A percentile compares a stretch with the other conserved stretches of the same genome.
phyloP scores from a whole-genome alignment of 2,888 invertebrate genomes.

The Minunthozetes semirufus region DNA sequence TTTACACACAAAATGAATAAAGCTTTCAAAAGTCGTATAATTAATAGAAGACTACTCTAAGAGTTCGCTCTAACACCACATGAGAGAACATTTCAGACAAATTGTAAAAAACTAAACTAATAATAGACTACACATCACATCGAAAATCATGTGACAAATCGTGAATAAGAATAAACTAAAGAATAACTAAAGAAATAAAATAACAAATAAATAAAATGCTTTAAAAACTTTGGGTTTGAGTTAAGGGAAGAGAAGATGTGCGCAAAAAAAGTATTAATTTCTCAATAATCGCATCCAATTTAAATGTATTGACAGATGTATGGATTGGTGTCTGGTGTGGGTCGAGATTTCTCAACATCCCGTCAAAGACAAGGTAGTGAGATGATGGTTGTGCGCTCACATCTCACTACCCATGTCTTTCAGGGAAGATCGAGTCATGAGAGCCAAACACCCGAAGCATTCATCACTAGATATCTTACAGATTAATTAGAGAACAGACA shows the following conservation, averaged over 20 bases:
- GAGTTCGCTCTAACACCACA: neutral
- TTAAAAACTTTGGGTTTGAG: neutral
- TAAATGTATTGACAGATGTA: neutral
- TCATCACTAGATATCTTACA: neutral
- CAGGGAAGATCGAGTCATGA: constrained; percentile 52
- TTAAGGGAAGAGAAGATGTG: neutral
- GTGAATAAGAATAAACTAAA: neutral
- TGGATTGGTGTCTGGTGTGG: neutral
- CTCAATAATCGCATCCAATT: neutral
- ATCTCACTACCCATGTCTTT: constrained; percentile 99
- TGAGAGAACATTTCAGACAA: neutral
- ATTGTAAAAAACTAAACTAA: neutral
- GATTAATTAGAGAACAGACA: constrained; percentile 1
- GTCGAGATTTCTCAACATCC: constrained; percentile 38
- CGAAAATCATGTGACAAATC: constrained; percentile 5
- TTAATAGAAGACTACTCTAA: neutral
- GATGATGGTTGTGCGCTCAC: constrained; percentile 62
- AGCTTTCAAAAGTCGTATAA: too few species aligned
- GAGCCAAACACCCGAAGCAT: constrained; percentile 2
- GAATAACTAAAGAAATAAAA: neutral
- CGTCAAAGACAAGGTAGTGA: constrained; percentile 99
- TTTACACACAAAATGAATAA: too few species aligned
- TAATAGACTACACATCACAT: neutral
- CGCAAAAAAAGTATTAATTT: neutral
- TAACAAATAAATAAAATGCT: neutral